phyloP scores from a whole-genome alignment of 2,797 vertebrate genomes.

The Microctenopoma steveboyesi region DNA sequence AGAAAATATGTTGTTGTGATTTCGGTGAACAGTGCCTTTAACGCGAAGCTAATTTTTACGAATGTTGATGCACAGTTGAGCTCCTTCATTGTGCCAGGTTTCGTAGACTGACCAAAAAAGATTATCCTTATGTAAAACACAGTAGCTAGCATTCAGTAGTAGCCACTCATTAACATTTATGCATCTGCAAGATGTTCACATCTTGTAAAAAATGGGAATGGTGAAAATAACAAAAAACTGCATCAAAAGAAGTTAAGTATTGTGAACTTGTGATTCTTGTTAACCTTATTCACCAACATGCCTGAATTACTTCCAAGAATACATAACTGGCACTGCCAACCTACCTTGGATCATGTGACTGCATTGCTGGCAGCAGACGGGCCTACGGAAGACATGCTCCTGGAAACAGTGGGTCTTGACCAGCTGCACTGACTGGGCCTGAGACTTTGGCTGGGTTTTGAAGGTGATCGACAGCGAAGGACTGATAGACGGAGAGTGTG shows the following conservation, averaged over 20 bases:
- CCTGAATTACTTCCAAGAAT: not conserved
- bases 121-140: too few relatives aligned
- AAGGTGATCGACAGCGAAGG: slow-evolving; percentile 74
- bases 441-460: slow-evolving; percentile 73
- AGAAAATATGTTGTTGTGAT: too few relatives aligned
- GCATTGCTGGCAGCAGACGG: slow-evolving; percentile 88
- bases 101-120: too few relatives aligned
- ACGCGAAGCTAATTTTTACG: too few relatives aligned
- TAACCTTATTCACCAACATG: not conserved
- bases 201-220: not conserved
- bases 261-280: too few relatives aligned
- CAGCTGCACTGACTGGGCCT: slow-evolving; percentile 69
- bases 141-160: too few relatives aligned
- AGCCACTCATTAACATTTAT: too few relatives aligned
- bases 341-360: slow-evolving; percentile 90
- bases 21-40: too few relatives aligned
- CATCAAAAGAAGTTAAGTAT: too few relatives aligned
- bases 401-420: slow-evolving; percentile 90
- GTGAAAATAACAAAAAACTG: not conserved
- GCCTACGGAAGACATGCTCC: slow-evolving; percentile 90
- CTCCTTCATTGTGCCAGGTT: too few relatives aligned
- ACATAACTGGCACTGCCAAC: not conserved
- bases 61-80: too few relatives aligned
- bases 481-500: slow-evolving; percentile 80
- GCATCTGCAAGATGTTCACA: too few relatives aligned